These are phyloP conservation scores for Bagarius yarrelli DNA, from an alignment of 2,113 vertebrate species.

Conservation along the genomic window DNA sequence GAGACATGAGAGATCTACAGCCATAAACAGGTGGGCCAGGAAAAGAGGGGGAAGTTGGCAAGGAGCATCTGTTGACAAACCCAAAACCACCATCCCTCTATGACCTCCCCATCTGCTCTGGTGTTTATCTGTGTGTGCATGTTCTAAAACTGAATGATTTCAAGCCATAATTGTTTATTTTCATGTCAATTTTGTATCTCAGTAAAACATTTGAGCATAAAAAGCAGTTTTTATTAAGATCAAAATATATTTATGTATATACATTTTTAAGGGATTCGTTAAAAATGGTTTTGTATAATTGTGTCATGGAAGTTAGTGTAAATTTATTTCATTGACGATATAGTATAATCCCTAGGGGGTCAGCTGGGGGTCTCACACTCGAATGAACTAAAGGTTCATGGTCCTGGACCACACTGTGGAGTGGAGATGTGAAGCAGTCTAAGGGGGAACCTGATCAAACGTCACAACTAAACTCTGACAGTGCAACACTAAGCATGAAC, in stretches of 20 bases:
- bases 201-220: not conserved
- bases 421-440: conserved; percentile 6
- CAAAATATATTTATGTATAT: not conserved
- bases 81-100: conserved; percentile 54
- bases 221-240: not conserved
- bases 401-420: conserved; percentile 24
- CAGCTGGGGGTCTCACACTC: conserved; percentile 27
- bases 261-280: not conserved
- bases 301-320: not conserved
- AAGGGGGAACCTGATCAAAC: conserved; percentile 7
- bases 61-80: conserved; percentile 65
- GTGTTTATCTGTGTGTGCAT: conserved; percentile 16
- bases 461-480: not conserved
- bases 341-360: conserved; percentile 30
- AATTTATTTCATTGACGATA: conserved; percentile 16
- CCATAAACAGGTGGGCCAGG: conserved; percentile 67
- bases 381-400: conserved; percentile 26
- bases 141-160: conserved; percentile 6
- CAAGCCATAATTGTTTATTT: not conserved
- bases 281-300: not conserved
- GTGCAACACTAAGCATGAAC: not conserved
- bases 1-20: conserved; percentile 34
- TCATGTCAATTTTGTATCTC: not conserved
- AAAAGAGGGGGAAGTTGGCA: conserved; percentile 40
- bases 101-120: conserved; percentile 63